Evolutionary conservation across 2,113 vertebrate species (phyloP).

Genomic region (Saguinus imperator): DNA sequence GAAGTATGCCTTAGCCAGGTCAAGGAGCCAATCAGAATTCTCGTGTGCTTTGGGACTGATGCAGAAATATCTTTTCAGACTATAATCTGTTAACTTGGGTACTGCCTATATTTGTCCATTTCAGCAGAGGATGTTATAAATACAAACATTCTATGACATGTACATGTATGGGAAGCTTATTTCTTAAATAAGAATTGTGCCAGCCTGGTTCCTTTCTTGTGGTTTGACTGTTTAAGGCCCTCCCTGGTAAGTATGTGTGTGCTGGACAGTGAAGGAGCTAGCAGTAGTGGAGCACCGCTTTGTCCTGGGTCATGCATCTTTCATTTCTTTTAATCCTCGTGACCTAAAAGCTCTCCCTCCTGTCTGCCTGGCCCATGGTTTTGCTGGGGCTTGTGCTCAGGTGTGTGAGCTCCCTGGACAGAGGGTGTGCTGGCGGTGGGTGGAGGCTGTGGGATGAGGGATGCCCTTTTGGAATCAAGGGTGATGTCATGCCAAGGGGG

Average conservation of each 20-base stretch:
- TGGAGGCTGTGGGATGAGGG: rapidly evolving
- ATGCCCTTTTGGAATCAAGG: rapidly evolving
- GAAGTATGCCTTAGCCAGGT: rapidly evolving
- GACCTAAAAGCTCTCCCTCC: background rate
- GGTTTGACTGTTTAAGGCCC: rapidly evolving
- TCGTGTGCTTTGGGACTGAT: background rate
- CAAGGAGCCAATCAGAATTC: rapidly evolving
- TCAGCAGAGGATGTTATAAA: background rate
- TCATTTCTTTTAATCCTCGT: rapidly evolving
- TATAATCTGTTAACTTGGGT: background rate
- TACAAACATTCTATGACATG: rapidly evolving
- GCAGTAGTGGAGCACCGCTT: rapidly evolving
- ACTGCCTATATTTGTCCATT: rapidly evolving
- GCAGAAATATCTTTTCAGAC: background rate
- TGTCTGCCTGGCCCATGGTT: rapidly evolving
- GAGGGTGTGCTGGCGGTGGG: background rate
- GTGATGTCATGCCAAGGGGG: rapidly evolving
- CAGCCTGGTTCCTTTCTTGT: rapidly evolving
- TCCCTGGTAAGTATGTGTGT: rapidly evolving
- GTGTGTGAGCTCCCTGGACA: background rate
- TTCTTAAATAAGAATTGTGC: background rate
- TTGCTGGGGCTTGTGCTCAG: rapidly evolving
- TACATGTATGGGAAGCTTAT: rapidly evolving
- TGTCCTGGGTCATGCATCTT: background rate
- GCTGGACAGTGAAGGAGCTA: rapidly evolving